These are phyloP conservation scores for Holothuria leucospilota DNA, from an alignment of 53 echinoderm and acorn worm species.

Conservation along the genomic window DNA sequence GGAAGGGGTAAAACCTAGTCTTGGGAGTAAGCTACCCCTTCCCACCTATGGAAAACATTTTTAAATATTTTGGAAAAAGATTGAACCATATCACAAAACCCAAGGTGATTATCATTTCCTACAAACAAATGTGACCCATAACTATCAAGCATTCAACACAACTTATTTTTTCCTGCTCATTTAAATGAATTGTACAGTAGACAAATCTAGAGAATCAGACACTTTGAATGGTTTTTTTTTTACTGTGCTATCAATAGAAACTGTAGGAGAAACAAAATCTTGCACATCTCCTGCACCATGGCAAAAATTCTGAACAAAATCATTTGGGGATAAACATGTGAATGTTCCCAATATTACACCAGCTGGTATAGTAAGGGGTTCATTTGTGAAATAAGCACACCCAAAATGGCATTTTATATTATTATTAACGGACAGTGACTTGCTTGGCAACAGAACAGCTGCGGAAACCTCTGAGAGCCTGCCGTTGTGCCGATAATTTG, in stretches of 20 bases:
- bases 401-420: constrained; percentile 42
- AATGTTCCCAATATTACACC: constrained; percentile 53
- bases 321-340: constrained; percentile 44
- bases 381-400: constrained; percentile 53
- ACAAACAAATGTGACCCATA: constrained; percentile 43
- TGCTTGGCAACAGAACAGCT: constrained; percentile 37
- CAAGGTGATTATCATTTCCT: constrained; percentile 45
- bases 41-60: too few species aligned
- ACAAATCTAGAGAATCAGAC: constrained; percentile 25
- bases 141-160: constrained; percentile 12
- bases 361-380: constrained; percentile 27
- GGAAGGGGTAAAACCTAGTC: too few species aligned
- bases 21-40: too few species aligned
- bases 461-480: constrained; percentile 30
- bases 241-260: not conserved
- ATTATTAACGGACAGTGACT: constrained; percentile 54
- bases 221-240: not conserved
- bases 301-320: constrained; percentile 14
- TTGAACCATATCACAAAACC: constrained; percentile 48
- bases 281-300: not conserved
- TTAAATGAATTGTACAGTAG: constrained; percentile 8
- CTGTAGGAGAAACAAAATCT: not conserved
- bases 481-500: constrained; percentile 19
- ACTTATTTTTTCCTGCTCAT: constrained; percentile 3
- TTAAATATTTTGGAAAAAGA: too few species aligned